A percentile compares a stretch with the other conserved stretches of the same genome.
Evolutionary conservation across 1,140 invertebrate species (phyloP).

Genomic region (Procambarus clarkii): DNA sequence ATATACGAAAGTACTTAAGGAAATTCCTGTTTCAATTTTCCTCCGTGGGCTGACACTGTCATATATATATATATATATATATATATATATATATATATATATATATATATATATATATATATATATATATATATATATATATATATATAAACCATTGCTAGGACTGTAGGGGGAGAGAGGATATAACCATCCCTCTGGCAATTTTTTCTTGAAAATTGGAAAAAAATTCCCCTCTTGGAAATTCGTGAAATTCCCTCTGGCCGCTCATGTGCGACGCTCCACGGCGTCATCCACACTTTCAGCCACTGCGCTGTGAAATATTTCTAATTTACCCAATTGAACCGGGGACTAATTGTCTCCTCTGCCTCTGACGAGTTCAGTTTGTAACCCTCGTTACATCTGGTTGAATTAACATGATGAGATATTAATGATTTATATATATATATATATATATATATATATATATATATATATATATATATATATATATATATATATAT

Average conservation of each 20-base stretch:
- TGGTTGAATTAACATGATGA: neutral
- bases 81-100: slow-evolving; percentile 1
- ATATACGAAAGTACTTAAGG: no score
- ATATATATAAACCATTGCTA: neutral
- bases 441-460: no score
- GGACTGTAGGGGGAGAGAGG: neutral
- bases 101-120: slow-evolving; percentile 3
- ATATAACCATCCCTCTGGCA: neutral
- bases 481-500: no score
- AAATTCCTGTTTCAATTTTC: no score
- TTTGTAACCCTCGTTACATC: neutral
- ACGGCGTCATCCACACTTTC: slow-evolving; percentile 1
- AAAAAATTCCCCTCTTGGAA: slow-evolving; percentile 37
- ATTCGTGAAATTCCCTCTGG: slow-evolving; percentile 32
- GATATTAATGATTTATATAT: no score
- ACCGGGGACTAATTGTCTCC: neutral
- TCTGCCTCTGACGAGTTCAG: neutral
- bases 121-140: slow-evolving; percentile 6
- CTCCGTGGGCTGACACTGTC: no score
- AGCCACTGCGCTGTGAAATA: neutral
- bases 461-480: no score
- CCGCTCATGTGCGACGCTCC: slow-evolving; percentile 9
- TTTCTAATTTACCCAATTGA: neutral
- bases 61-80: neutral
- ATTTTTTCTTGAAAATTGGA: slow-evolving; percentile 26